Percentiles rank a stretch among this genome's conserved stretches.
phyloP scores from a whole-genome alignment of 2,797 vertebrate species.

The Trachops cirrhosus region DNA sequence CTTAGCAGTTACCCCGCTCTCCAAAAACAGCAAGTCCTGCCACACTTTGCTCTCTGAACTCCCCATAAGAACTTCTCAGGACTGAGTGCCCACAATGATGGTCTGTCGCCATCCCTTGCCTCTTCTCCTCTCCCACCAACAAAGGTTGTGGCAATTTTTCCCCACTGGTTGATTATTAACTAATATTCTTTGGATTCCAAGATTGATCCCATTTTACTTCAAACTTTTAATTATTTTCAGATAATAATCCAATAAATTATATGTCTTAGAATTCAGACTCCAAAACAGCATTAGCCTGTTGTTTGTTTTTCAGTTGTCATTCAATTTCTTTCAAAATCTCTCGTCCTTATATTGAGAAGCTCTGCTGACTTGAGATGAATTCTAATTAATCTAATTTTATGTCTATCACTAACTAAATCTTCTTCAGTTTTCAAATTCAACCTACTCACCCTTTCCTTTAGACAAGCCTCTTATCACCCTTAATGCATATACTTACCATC shows the following conservation, averaged over 20 bases:
- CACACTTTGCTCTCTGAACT: background rate
- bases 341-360: background rate
- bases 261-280: background rate
- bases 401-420: background rate
- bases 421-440: background rate
- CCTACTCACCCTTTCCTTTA: background rate
- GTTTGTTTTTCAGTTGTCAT: background rate
- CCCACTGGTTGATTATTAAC: background rate
- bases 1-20: background rate
- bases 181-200: background rate
- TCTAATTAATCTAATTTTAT: constrained; percentile 35
- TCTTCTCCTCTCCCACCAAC: background rate
- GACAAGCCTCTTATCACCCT: background rate
- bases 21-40: background rate
- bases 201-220: background rate
- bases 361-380: constrained; percentile 18
- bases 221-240: background rate
- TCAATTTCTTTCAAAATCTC: constrained; percentile 4
- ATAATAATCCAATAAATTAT: background rate
- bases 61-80: background rate
- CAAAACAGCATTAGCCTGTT: background rate
- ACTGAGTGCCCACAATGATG: fast-evolving
- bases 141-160: background rate
- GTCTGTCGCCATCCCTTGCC: background rate
- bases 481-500: background rate